Evolutionary conservation across 2,113 vertebrate genomes (phyloP).

Genomic region (Epinephelus moara): DNA sequence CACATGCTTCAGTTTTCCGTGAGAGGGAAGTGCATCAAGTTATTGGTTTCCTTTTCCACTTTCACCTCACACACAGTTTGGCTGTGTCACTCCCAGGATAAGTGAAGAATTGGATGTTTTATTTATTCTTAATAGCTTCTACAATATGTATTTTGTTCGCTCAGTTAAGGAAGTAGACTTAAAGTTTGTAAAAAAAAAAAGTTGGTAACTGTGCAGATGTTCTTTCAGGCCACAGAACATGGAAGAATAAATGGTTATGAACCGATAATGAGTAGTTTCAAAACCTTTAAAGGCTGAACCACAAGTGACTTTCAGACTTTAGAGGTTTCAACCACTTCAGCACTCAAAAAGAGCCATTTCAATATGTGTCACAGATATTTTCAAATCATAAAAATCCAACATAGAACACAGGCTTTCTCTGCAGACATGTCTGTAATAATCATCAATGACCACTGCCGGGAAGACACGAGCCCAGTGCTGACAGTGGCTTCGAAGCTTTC

Average conservation of each 20-base stretch:
- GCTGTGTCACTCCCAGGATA: conserved; percentile 32
- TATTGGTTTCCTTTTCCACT: conserved; percentile 65
- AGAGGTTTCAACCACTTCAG: conserved; percentile 11
- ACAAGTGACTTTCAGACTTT: conserved; percentile 9
- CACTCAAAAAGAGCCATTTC: conserved; percentile 17
- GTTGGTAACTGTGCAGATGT: conserved; percentile 11
- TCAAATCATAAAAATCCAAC: conserved; percentile 18
- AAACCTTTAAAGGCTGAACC: conserved; percentile 12
- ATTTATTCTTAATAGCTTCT: conserved; percentile 45
- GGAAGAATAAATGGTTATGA: conserved; percentile 21
- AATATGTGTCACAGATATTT: conserved; percentile 34
- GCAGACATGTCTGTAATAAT: conserved; percentile 59
- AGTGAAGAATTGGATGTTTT: conserved; percentile 56
- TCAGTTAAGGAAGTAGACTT: background rate
- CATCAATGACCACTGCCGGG: conserved; percentile 59
- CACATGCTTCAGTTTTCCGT: conserved; percentile 50
- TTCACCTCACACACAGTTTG: conserved; percentile 63
- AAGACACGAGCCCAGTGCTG: conserved; percentile 45
- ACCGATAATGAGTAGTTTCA: conserved; percentile 30
- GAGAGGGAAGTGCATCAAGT: conserved; percentile 64
- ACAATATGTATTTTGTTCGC: conserved; percentile 31
- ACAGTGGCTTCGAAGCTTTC: conserved; percentile 49
- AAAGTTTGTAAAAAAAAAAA: background rate
- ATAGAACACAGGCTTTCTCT: conserved; percentile 19
- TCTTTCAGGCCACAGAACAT: conserved; percentile 23